These are phyloP conservation scores for Perdita meconis DNA, from an alignment of 2,888 invertebrate genomes.

Conservation along the genomic window DNA sequence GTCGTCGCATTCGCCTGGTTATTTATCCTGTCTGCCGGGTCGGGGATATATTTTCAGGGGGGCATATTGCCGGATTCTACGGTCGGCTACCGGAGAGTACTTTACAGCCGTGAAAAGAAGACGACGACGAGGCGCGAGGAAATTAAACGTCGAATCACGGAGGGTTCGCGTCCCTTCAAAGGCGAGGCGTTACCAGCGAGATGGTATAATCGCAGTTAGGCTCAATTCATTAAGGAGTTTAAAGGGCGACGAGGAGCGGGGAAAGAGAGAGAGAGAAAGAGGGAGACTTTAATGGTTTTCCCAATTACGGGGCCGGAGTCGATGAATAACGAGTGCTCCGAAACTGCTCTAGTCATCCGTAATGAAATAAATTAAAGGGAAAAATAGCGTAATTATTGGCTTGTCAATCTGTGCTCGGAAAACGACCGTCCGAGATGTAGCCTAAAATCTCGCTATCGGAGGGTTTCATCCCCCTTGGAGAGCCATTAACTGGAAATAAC, in stretches of 20 bases:
- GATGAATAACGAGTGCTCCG: slow-evolving; percentile 62
- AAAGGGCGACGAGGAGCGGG: slow-evolving; percentile 60
- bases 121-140: slow-evolving; percentile 70
- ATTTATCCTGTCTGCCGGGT: slow-evolving; percentile 9
- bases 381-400: slow-evolving; percentile 76
- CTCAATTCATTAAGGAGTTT: slow-evolving; percentile 79
- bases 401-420: slow-evolving; percentile 51
- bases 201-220: slow-evolving; percentile 77
- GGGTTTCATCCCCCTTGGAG: slow-evolving; percentile 26
- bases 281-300: slow-evolving; percentile 72
- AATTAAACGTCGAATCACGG: slow-evolving; percentile 70
- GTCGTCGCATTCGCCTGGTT: neutral
- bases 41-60: slow-evolving; percentile 30
- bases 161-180: slow-evolving; percentile 67
- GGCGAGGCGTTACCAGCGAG: slow-evolving; percentile 66
- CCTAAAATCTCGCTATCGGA: slow-evolving; percentile 12
- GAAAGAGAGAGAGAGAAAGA: slow-evolving; percentile 25
- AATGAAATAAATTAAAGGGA: slow-evolving; percentile 78
- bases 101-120: slow-evolving; percentile 64
- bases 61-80: slow-evolving; percentile 44
- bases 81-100: slow-evolving; percentile 45
- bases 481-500: slow-evolving; percentile 45
- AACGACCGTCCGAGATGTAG: neutral
- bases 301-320: slow-evolving; percentile 70
- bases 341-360: slow-evolving; percentile 68